Evolutionary conservation across 2,888 invertebrate species (phyloP).

Genomic region (Hesperia comma): DNA sequence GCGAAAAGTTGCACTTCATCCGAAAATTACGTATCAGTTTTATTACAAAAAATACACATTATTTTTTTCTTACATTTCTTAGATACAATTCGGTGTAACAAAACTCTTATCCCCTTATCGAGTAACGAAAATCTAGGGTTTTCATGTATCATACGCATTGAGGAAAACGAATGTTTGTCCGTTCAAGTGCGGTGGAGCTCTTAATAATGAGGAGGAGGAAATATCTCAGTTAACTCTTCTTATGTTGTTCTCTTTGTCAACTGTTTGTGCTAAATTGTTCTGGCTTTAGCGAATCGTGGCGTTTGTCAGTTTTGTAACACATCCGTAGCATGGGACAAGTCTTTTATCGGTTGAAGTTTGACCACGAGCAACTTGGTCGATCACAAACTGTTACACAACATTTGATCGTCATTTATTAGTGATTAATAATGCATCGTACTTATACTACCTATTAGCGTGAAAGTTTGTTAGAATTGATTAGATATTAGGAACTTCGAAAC

Average conservation of each 20-base stretch:
- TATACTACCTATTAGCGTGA: too few species aligned
- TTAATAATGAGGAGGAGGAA: constrained; percentile 9
- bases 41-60: too few species aligned
- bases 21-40: too few species aligned
- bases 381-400: too few species aligned
- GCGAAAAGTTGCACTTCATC: too few species aligned
- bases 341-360: too few species aligned
- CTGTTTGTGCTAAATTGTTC: background rate
- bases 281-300: background rate
- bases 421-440: too few species aligned
- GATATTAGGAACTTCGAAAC: too few species aligned
- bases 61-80: background rate
- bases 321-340: too few species aligned
- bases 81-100: constrained; percentile 12
- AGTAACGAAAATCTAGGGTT: constrained; percentile 8
- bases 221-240: constrained; percentile 2
- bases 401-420: too few species aligned
- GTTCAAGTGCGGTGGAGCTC: background rate
- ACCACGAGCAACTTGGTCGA: too few species aligned
- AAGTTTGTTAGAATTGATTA: too few species aligned
- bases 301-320: background rate
- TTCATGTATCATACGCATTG: constrained; percentile 5
- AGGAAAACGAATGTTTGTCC: constrained; percentile 19
- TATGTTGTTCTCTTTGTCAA: constrained; percentile 11
- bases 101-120: background rate